Percentiles rank a stretch among this genome's conserved stretches.
These are phyloP conservation scores for Notothenia coriiceps DNA, from an alignment of 2,113 vertebrate genomes.

Conservation along the genomic window DNA sequence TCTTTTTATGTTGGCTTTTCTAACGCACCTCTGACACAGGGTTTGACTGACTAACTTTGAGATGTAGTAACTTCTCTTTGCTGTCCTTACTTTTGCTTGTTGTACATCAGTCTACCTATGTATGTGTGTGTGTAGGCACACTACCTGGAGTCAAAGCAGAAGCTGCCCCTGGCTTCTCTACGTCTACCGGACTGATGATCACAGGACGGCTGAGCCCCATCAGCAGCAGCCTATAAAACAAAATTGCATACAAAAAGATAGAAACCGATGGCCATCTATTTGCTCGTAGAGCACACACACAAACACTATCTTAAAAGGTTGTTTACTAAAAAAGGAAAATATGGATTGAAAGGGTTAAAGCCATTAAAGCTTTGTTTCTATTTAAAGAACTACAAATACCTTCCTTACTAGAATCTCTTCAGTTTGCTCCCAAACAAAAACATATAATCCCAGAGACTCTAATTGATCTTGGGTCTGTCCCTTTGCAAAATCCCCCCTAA, in stretches of 20 bases:
- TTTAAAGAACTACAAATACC: slow-evolving; percentile 34
- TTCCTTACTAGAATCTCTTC: not conserved
- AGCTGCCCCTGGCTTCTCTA: slow-evolving; percentile 75
- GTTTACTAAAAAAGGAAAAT: no score
- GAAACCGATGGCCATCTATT: not conserved
- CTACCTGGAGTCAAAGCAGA: slow-evolving; percentile 86
- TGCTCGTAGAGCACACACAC: not conserved
- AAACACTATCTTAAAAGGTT: not conserved
- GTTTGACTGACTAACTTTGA: not conserved
- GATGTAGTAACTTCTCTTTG: not conserved
- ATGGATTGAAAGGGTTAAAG: slow-evolving; percentile 16
- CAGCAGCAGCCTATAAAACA: slow-evolving; percentile 65
- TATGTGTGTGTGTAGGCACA: not conserved
- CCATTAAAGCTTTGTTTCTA: slow-evolving; percentile 23
- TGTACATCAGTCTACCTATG: not conserved
- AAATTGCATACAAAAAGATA: slow-evolving; percentile 8
- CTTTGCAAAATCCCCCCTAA: slow-evolving; percentile 51
- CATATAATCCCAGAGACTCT: slow-evolving; percentile 11
- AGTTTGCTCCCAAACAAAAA: slow-evolving; percentile 9
- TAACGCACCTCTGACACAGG: not conserved
- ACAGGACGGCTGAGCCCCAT: slow-evolving; percentile 74
- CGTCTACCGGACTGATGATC: slow-evolving; percentile 73
- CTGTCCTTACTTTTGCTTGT: not conserved
- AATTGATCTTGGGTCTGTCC: slow-evolving; percentile 44
- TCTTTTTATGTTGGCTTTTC: not conserved